Evolutionary conservation across 2,888 invertebrate genomes (phyloP).

Genomic region (Coelinius sp.): DNA sequence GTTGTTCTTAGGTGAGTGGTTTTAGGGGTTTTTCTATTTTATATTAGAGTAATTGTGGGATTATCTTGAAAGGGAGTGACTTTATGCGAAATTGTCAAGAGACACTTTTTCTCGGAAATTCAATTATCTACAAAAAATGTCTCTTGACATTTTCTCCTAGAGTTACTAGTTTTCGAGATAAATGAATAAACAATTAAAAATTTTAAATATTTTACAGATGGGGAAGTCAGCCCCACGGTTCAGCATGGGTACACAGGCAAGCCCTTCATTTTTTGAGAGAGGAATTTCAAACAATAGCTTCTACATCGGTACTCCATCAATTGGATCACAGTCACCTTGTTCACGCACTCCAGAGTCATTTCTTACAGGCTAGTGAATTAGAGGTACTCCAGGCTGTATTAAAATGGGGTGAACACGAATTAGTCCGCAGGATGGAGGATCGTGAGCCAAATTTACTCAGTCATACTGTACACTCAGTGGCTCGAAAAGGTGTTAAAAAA

Average conservation of each 20-base stretch:
- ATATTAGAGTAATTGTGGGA: no score
- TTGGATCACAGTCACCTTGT: conserved; percentile 82
- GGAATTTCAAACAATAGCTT: conserved; percentile 87
- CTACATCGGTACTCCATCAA: conserved; percentile 82
- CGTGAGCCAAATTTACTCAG: conserved; percentile 91
- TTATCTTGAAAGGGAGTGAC: no score
- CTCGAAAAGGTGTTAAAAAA: conserved; percentile 86
- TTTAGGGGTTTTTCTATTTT: no score
- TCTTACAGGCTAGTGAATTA: conserved; percentile 88
- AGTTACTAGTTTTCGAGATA: no score
- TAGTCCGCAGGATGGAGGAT: conserved; percentile 87
- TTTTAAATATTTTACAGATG: conserved; percentile 74
- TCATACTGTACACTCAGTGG: conserved; percentile 93
- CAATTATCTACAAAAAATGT: no score
- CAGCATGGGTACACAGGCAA: conserved; percentile 92
- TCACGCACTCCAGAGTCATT: conserved; percentile 84
- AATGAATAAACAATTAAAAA: no score
- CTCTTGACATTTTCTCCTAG: no score
- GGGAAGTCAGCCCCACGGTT: conserved; percentile 92
- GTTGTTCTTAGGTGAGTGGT: conserved; percentile 78
- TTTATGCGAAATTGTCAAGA: no score
- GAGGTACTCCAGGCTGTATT: conserved; percentile 90
- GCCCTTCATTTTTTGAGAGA: conserved; percentile 93
- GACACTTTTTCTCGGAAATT: no score
- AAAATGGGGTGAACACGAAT: conserved; percentile 91